Percentiles rank a stretch among this genome's conserved stretches.
These are phyloP conservation scores for Drosophila yakuba DNA, from an alignment of 1,140 invertebrate genomes.

Conservation along the genomic window DNA sequence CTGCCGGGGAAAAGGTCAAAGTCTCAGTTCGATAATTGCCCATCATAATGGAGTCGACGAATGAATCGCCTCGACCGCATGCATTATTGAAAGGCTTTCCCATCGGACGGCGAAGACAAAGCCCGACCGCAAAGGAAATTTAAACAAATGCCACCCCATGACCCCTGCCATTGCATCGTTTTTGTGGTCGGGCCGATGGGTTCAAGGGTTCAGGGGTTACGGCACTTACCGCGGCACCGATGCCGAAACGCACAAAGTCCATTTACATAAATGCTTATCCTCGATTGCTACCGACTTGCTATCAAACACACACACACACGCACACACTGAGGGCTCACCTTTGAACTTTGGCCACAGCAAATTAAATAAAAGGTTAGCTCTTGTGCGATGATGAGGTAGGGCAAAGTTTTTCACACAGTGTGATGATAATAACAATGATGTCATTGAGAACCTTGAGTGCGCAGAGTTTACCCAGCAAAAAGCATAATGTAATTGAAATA, in stretches of 20 bases:
- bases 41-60: conserved; percentile 40
- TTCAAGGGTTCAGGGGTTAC: not conserved
- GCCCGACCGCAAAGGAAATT: conserved; percentile 55
- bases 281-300: conserved; percentile 5
- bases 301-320: not conserved
- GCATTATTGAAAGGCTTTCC: conserved; percentile 36
- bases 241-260: conserved; percentile 57
- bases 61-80: conserved; percentile 18
- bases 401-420: conserved; percentile 9
- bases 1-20: conserved; percentile 37
- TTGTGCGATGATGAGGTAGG: conserved; percentile 8
- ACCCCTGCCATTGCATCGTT: conserved; percentile 39
- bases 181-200: not conserved
- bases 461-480: too few species aligned
- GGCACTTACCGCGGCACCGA: conserved; percentile 13
- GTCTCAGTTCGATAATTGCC: conserved; percentile 47
- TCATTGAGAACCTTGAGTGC: not conserved
- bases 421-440: conserved; percentile 1
- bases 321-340: conserved; percentile 44
- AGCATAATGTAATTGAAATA: too few species aligned
- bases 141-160: conserved; percentile 42
- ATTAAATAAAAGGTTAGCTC: conserved; percentile 75
- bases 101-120: conserved; percentile 13
- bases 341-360: conserved; percentile 72
- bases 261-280: conserved; percentile 72